Percentiles rank a stretch among this genome's conserved stretches.
Evolutionary conservation across 2,888 invertebrate genomes (phyloP).

Genomic region (Netelia inedita): DNA sequence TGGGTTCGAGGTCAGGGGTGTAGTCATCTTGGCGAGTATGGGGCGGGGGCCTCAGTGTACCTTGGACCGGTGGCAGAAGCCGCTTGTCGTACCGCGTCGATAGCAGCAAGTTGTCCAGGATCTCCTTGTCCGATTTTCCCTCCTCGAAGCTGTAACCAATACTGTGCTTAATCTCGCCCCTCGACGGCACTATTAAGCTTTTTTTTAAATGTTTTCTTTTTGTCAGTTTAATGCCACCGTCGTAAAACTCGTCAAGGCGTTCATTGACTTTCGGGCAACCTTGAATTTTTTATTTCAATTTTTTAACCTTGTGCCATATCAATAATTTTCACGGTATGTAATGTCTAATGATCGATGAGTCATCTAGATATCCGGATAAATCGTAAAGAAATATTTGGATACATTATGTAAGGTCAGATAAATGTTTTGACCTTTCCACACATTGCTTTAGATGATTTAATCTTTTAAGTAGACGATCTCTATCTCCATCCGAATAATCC

Average conservation of each 20-base stretch:
- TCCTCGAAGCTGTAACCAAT: constrained; percentile 91
- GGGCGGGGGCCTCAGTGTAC: constrained; percentile 87
- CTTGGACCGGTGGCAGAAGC: constrained; percentile 95
- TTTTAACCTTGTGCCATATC: not conserved
- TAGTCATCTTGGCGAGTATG: constrained; percentile 83
- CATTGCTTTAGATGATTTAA: too few species aligned
- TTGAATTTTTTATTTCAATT: not conserved
- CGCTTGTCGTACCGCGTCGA: constrained; percentile 96
- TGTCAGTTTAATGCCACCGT: not conserved
- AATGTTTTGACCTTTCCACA: too few species aligned
- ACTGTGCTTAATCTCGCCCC: constrained; percentile 66
- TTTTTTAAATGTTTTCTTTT: constrained; percentile 2
- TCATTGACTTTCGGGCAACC: not conserved
- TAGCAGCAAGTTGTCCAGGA: constrained; percentile 95
- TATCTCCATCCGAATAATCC: not conserved
- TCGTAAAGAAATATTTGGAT: not conserved
- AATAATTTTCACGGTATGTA: not conserved
- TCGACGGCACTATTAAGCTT: not conserved
- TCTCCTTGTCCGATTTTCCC: constrained; percentile 97
- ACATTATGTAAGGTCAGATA: too few species aligned
- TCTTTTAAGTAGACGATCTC: too few species aligned
- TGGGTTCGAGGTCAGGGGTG: constrained; percentile 82
- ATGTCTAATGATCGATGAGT: constrained; percentile 28
- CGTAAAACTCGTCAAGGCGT: not conserved
- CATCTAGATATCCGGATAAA: constrained; percentile 6